Base-by-base conservation (phyloP, 2,888 invertebrate genomes). In the Pollenia angustigena region DNA sequence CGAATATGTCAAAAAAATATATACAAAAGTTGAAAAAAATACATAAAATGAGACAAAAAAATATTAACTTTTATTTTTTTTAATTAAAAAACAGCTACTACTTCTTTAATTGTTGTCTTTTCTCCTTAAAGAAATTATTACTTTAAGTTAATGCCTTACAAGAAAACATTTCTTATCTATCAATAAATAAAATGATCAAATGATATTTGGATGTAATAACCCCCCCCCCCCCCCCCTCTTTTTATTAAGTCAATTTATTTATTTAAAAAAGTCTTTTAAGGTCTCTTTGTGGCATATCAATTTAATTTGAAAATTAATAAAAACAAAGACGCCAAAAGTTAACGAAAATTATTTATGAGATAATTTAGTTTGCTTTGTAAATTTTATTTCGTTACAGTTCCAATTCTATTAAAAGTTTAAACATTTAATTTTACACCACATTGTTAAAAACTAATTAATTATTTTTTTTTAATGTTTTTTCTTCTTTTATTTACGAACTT, bases 391-490 rank as follows among this genome's bases (percentile, higher is more conserved):
- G 11, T 54, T 54, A 72, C 14, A 64, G 11, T 62, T 64, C 64
- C 9, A 52, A 46, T 42, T 14, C 14, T 7, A n/a, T 79, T 58
- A 44, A 42, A 44, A 46, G 16, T 14, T n/a, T 58, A 52, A 50
- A 46, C 40, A 6, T 40, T 69, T 40, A n/a, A 62, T 50, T 62
- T 64, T 42, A n/a, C 18, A 54, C 2, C 42, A 14, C 23, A 10
- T 62, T 52, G 44, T 44, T 62, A 12, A 62, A 72, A 52, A 40
- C 23, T 72, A 72, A 72, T 74, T 84, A 79, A 80, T 64, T 79
- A 68, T 69, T 44, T n/a, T 69, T n/a, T 69, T 75, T 69, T 72
- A 71, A 32, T 32, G 32, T 18, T 18, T 1, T 4, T 32, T 32
- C 3, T 56, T 23, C 60, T 76, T 72, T 52, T 44, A 64, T 62